Base-by-base conservation (phyloP, 2,888 invertebrate species). In the Carpatolechia fugitivella region DNA sequence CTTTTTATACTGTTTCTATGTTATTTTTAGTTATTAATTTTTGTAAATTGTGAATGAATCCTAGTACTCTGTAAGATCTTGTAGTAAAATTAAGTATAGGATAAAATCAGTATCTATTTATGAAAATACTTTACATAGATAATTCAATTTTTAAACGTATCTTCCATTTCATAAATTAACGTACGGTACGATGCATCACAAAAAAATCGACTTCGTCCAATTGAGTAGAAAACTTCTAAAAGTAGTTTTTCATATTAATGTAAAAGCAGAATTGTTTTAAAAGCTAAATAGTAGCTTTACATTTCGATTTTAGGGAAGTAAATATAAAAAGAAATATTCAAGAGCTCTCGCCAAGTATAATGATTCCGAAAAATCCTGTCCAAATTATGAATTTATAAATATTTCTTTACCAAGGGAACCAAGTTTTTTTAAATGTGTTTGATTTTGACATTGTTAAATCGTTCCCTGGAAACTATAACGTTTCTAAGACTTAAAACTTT, bases 11-110 rank as follows among this genome's bases (percentile, higher is more conserved):
- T 58, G 52, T 47, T 33, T 16, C 35, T 35, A 35, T 35, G n/a
- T n/a, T 35, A 60, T 62, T 16, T 16, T 16, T 18, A 13, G 13
- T n/a, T 57, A 71, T 68, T 65, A 60, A 52, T 81, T n/a, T n/a
- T n/a, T 82, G 73, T 66, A 82, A 73, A 82, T 82, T 79, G 75
- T 79, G 79, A 85, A 82, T 76, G 84, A 75, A 85, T 87, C 86
- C 87, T 87, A 87, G 74, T 87, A 86, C 74, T 71, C 66, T 70
- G 65, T 84, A 84, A 82, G 81, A 70, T 76, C 71, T 74, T 78
- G 62, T 77, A 78, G 71, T 71, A 24, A 44, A 44, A 31, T 41
- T 76, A 76, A 72, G 65, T 53, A 76, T 71, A 63, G 54, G 59
- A 65, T 68, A 65, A 55, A 66, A 72, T 73, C 66, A 69, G 50